phyloP scores from a whole-genome alignment of 2,888 invertebrate species.

The Nasonovia ribisnigri region DNA sequence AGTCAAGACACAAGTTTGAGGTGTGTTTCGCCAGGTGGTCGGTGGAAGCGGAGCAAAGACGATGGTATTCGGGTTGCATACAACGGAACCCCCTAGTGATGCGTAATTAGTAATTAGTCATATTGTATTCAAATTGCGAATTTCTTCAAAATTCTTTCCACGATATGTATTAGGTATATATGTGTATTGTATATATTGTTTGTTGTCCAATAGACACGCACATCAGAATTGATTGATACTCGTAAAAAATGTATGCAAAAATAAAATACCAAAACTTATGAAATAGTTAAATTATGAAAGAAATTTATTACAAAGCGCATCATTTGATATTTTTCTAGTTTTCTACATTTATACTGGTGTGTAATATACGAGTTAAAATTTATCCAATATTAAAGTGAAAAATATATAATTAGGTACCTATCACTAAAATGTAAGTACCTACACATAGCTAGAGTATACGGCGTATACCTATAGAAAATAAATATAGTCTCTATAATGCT shows the following conservation, averaged over 20 bases:
- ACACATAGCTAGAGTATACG: background rate
- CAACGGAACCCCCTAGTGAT: constrained; percentile 29
- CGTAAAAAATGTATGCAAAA: background rate
- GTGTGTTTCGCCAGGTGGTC: constrained; percentile 31
- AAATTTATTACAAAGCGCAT: background rate
- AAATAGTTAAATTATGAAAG: background rate
- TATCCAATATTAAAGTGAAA: background rate
- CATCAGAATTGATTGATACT: background rate
- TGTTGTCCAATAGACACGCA: background rate
- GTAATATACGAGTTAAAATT: background rate
- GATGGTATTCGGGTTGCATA: background rate
- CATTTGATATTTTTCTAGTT: background rate
- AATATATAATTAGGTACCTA: background rate
- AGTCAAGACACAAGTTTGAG: constrained; percentile 13
- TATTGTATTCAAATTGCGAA: constrained; percentile 49
- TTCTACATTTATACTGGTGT: background rate
- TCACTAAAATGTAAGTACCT: background rate
- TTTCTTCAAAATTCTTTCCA: constrained; percentile 47
- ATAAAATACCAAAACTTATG: background rate
- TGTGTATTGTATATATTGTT: background rate
- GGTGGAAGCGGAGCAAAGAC: constrained; percentile 36
- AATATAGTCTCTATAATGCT: background rate
- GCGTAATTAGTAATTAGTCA: constrained; percentile 5
- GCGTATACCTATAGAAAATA: too few relatives aligned
- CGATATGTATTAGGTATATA: background rate